Conservation (phyloP, 2,797 vertebrate genomes). For the Anguilla anguilla region DNA sequence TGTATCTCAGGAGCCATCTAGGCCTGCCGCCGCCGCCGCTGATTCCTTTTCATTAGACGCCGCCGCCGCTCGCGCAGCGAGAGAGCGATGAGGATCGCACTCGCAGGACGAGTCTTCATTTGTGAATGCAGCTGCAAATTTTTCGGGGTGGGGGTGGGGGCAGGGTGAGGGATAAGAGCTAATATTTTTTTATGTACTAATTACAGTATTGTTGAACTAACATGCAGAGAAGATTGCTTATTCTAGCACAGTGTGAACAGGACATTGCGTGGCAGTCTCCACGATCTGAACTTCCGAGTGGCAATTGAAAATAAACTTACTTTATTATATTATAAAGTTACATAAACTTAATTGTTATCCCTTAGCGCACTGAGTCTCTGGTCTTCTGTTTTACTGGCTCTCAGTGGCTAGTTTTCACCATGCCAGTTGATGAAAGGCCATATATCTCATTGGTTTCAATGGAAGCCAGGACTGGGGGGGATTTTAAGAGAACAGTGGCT, state of each 20-base stretch:
- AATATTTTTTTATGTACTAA: neutral
- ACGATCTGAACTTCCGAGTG: neutral
- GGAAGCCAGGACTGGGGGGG: neutral
- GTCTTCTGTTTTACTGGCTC: constrained; percentile 13
- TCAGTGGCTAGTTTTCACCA: neutral
- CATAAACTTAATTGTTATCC: neutral
- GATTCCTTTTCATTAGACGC: constrained; percentile 31
- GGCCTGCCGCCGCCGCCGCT: constrained; percentile 49
- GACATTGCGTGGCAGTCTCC: neutral
- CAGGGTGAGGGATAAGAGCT: neutral
- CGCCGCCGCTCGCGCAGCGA: neutral
- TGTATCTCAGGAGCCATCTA: constrained; percentile 60
- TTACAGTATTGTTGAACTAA: neutral
- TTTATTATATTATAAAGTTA: neutral
- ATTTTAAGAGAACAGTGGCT: neutral
- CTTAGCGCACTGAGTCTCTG: neutral
- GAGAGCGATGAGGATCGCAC: neutral
- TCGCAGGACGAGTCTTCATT: neutral
- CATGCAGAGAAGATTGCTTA: neutral
- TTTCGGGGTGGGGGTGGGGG: neutral
- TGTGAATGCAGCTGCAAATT: neutral
- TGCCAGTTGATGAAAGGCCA: neutral
- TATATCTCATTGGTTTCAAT: neutral
- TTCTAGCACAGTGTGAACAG: neutral
- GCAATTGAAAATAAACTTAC: neutral